These are phyloP conservation scores for Uria aalge DNA, from an alignment of 2,113 vertebrate genomes.

Conservation along the genomic window DNA sequence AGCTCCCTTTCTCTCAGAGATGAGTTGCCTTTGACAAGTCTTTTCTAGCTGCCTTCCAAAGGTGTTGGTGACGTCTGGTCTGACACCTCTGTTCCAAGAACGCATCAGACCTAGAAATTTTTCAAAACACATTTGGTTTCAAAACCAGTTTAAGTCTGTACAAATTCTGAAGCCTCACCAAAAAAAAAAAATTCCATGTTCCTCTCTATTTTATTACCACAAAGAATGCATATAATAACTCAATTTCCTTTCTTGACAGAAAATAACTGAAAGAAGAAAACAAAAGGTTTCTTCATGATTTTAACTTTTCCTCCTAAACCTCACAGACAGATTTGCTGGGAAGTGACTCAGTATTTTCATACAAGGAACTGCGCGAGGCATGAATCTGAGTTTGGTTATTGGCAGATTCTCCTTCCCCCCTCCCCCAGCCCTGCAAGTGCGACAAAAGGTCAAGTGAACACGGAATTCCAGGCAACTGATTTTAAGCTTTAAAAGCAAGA, in stretches of 20 bases:
- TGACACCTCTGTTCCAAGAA: background rate
- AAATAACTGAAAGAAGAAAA: background rate
- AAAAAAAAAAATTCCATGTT: background rate
- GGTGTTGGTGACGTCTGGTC: background rate
- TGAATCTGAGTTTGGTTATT: background rate
- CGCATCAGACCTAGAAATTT: background rate
- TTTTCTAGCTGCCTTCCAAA: background rate
- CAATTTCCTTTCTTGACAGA: background rate
- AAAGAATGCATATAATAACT: background rate
- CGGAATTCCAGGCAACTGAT: background rate
- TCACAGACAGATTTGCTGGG: background rate
- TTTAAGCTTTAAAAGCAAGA: background rate
- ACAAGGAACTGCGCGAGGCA: background rate
- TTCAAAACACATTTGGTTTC: background rate
- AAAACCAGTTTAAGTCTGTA: background rate
- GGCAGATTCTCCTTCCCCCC: background rate
- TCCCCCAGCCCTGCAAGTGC: fast-evolving
- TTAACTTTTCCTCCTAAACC: background rate
- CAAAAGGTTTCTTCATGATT: background rate
- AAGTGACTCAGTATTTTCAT: background rate
- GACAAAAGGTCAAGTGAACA: background rate
- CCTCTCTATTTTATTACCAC: background rate
- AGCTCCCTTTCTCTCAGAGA: background rate
- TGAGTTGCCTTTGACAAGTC: background rate
- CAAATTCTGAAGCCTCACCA: background rate